These are phyloP conservation scores for Setipinna tenuifilis DNA, from an alignment of 2,797 vertebrate genomes.

Conservation along the genomic window DNA sequence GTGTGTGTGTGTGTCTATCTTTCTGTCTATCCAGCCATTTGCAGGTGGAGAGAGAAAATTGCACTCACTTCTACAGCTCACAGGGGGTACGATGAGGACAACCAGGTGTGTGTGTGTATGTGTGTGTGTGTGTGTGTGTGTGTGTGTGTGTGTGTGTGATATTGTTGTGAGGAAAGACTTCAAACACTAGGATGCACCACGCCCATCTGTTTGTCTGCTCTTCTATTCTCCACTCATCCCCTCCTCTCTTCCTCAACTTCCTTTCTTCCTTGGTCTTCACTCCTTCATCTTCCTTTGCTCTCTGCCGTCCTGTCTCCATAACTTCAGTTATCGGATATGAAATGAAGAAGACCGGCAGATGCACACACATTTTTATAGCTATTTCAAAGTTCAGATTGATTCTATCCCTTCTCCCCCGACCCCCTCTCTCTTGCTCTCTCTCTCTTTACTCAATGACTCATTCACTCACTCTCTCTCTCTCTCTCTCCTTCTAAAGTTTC, in stretches of 20 bases:
- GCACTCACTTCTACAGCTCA: constrained; percentile 6
- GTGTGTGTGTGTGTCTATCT: neutral
- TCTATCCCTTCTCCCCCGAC: too few relatives aligned
- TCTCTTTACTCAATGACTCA: neutral
- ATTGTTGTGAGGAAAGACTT: constrained; percentile 65
- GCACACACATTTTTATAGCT: neutral
- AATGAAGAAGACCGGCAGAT: neutral
- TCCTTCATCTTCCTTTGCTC: neutral
- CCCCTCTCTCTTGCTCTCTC: neutral
- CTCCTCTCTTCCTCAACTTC: constrained; percentile 24
- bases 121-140: constrained; percentile 15
- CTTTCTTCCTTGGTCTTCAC: neutral
- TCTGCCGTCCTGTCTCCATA: neutral
- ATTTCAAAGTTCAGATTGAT: neutral
- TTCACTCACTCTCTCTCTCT: neutral
- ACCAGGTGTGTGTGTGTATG: constrained; percentile 19
- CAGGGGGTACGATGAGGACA: constrained; percentile 15
- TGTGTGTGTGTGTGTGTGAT: constrained; percentile 25
- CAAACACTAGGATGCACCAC: constrained; percentile 64
- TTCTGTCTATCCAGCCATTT: neutral
- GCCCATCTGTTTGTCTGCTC: constrained; percentile 59
- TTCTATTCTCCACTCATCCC: neutral
- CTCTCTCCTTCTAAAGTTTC: neutral
- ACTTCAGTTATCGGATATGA: neutral
- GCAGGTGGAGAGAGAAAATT: neutral